Evolutionary conservation across 2,888 invertebrate genomes (phyloP).

Genomic region (Ormyrus pomaceus): DNA sequence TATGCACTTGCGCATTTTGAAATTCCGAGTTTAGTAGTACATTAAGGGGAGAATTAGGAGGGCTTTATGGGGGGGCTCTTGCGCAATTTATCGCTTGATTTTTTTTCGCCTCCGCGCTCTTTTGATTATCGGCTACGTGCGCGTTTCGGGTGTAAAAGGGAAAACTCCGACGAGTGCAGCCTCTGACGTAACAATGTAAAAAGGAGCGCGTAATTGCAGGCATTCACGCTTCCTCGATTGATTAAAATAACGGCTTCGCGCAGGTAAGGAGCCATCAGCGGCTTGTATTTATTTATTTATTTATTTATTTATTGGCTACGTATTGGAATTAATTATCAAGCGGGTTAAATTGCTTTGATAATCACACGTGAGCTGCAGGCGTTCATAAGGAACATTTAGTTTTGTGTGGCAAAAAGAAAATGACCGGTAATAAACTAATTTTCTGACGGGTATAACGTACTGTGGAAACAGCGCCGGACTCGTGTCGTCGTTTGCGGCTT

Average conservation of each 20-base stretch:
- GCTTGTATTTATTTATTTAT: slow-evolving; percentile 44
- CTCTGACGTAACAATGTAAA: slow-evolving; percentile 8
- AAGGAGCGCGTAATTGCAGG: slow-evolving; percentile 16
- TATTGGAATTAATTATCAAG: slow-evolving; percentile 31
- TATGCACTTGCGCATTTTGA: slow-evolving; percentile 52
- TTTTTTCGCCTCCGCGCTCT: slow-evolving; percentile 8
- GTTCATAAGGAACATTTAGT: slow-evolving; percentile 43
- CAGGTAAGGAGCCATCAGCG: slow-evolving; percentile 3
- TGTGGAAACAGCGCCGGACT: slow-evolving; percentile 59
- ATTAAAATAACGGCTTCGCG: slow-evolving; percentile 37
- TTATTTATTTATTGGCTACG: neutral
- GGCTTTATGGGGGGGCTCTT: slow-evolving; percentile 31
- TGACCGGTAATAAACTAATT: slow-evolving; percentile 66
- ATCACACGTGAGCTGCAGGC: slow-evolving; percentile 30
- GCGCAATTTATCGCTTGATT: slow-evolving; percentile 48
- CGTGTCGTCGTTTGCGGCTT: slow-evolving; percentile 61
- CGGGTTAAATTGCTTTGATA: slow-evolving; percentile 28
- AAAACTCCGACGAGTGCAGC: neutral
- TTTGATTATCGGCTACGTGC: slow-evolving; percentile 2
- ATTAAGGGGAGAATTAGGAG: slow-evolving; percentile 32
- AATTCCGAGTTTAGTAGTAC: slow-evolving; percentile 47
- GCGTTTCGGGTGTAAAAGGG: neutral
- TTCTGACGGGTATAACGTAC: slow-evolving; percentile 59
- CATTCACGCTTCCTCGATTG: slow-evolving; percentile 26
- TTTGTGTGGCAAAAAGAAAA: slow-evolving; percentile 56